Evolutionary conservation across 2,888 invertebrate genomes (phyloP), one percentile per base, ranked within the genome.

Genomic region (Xylota segnis): DNA sequence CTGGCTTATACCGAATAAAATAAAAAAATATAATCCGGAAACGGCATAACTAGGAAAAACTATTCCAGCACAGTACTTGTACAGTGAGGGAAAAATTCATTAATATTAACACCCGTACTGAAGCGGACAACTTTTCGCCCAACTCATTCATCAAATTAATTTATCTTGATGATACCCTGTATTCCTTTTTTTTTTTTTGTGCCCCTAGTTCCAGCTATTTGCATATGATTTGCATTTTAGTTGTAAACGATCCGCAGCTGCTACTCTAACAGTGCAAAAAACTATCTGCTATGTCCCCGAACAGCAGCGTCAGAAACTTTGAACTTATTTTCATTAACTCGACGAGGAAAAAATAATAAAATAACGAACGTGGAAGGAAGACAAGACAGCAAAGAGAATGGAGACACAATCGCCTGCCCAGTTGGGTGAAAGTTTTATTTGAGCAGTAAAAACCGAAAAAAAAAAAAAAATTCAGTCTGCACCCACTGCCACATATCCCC

Each of bases 361-460:
- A 29, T 14, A 47, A 50, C 23, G 14, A 37, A 47, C 37, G 43
- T 50, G 10, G 37, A 54, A 63, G 37, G n/a, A 40, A 54, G 32
- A 56, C 52, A 56, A 58, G 10, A 40, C 29, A 29, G n/a, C 45
- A 18, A 50, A 50, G 16, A 59, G 32, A 70, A 63, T 14, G 59
- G 40, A 16, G 66, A 68, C 63, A 59, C 34, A 63, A 65, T 56
- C 29, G 16, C 29, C 37, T 27, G 47, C 47, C 61, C 47, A 47
- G 58, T 52, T 71, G 40, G 56, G 86, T 72, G 86, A 86, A 86
- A 82, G 82, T 86, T 82, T 81, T 72, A 56, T 76, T 81, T 81
- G 54, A 43, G 63, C 23, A 23, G 23, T 23, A 3, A n/a, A n/a
- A n/a, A n/a, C n/a, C n/a, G 23, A 23, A 23, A 23, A 23, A 70